phyloP scores from a whole-genome alignment of 1,140 invertebrate genomes.

The Philopotamus ludificatus region DNA sequence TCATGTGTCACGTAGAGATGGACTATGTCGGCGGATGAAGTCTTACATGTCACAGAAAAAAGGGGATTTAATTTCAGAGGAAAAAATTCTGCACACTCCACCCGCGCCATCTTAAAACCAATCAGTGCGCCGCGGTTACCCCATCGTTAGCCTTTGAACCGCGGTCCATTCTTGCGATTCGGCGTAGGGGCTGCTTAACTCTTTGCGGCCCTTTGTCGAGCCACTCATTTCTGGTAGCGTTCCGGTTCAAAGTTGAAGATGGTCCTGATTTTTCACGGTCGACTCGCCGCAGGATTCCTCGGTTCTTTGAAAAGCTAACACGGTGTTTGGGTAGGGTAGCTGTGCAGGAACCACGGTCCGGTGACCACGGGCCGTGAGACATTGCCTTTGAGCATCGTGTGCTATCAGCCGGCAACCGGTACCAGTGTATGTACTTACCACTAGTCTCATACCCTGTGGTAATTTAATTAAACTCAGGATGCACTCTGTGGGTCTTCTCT shows the following conservation, averaged over 20 bases:
- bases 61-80: too few species aligned
- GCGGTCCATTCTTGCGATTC: not conserved
- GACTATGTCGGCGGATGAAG: too few species aligned
- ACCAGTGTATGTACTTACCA: too few species aligned
- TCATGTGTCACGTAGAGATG: not conserved
- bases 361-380: slow-evolving; percentile 5
- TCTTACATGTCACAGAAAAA: too few species aligned
- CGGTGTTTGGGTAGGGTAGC: not conserved
- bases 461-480: too few species aligned
- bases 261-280: not conserved
- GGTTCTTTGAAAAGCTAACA: not conserved
- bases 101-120: not conserved
- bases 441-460: too few species aligned
- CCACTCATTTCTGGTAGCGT: not conserved
- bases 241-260: not conserved
- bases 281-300: not conserved
- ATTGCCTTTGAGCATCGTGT: too few species aligned
- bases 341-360: slow-evolving; percentile 3
- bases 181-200: not conserved
- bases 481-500: too few species aligned
- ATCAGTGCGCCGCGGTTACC: not conserved
- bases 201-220: not conserved
- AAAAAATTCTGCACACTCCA: not conserved
- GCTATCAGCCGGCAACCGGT: too few species aligned
- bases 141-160: slow-evolving; percentile 14